A percentile compares a stretch with the other conserved stretches of the same genome.
phyloP scores from a whole-genome alignment of 2,888 invertebrate species.

The Gisinianus flammeolus region DNA sequence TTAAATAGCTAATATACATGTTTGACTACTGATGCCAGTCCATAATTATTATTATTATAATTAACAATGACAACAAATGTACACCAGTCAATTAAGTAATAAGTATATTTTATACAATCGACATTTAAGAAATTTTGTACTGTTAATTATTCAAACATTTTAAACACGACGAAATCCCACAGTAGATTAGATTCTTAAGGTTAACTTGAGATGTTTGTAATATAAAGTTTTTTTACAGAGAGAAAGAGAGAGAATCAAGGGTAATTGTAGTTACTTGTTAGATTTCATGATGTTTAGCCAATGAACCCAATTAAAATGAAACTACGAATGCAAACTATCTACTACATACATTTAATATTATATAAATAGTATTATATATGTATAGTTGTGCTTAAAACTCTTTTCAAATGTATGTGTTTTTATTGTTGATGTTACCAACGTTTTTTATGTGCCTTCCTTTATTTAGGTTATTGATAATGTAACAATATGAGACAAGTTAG shows the following conservation, averaged over 20 bases:
- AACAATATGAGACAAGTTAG: neutral
- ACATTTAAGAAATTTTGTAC: too few species aligned
- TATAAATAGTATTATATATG: neutral
- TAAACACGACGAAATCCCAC: too few species aligned
- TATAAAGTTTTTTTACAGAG: too few species aligned
- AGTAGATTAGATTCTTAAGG: too few species aligned
- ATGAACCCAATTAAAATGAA: neutral
- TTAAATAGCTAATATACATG: too few species aligned
- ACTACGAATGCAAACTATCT: conserved; percentile 21
- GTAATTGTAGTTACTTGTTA: too few species aligned
- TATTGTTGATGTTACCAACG: conserved; percentile 34
- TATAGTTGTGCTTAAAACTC: conserved; percentile 1
- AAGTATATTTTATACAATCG: too few species aligned
- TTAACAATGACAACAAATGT: neutral
- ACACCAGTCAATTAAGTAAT: conserved; percentile 8
- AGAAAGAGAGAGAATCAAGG: too few species aligned
- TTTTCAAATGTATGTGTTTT: neutral
- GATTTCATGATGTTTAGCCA: too few species aligned
- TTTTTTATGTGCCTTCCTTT: conserved; percentile 37
- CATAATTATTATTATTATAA: too few species aligned
- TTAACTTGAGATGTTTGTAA: too few species aligned
- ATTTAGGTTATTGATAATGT: conserved; percentile 16
- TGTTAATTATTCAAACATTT: too few species aligned
- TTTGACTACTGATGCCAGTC: neutral
- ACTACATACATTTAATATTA: neutral